These are phyloP conservation scores for Phaetusa simplex DNA, from an alignment of 2,113 vertebrate species.

Conservation along the genomic window DNA sequence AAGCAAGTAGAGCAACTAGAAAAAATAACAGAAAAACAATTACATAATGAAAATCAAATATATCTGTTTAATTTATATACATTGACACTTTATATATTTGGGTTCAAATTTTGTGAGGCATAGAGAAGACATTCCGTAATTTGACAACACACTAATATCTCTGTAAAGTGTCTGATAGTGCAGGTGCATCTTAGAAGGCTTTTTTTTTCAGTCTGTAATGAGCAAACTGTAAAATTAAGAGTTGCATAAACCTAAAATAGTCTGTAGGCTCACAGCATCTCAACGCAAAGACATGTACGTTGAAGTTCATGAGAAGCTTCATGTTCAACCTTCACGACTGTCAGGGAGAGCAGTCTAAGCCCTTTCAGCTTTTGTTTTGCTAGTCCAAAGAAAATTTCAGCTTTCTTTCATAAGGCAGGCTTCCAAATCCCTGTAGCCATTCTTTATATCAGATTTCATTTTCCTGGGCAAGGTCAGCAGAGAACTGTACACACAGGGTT, in stretches of 20 bases:
- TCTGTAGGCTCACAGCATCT: not conserved
- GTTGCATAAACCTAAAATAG: not conserved
- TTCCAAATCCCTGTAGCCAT: not conserved
- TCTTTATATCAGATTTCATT: not conserved
- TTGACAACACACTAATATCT: not conserved
- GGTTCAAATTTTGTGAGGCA: not conserved
- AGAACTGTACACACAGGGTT: not conserved
- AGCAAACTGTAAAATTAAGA: not conserved
- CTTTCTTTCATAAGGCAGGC: not conserved
- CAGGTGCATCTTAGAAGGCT: not conserved
- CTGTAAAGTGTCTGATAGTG: not conserved
- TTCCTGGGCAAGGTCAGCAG: not conserved
- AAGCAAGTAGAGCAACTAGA: not conserved
- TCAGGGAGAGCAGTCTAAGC: not conserved
- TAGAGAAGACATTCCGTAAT: not conserved
- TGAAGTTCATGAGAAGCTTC: not conserved
- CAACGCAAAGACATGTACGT: not conserved
- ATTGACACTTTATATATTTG: not conserved
- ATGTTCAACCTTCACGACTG: not conserved
- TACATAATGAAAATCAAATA: not conserved
- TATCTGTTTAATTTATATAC: not conserved
- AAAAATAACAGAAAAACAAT: not conserved
- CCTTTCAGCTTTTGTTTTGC: not conserved
- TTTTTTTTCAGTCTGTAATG: not conserved
- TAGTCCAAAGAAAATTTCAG: not conserved